Conservation (phyloP, 2,797 vertebrate species). For the Otolemur crassicaudatus region DNA sequence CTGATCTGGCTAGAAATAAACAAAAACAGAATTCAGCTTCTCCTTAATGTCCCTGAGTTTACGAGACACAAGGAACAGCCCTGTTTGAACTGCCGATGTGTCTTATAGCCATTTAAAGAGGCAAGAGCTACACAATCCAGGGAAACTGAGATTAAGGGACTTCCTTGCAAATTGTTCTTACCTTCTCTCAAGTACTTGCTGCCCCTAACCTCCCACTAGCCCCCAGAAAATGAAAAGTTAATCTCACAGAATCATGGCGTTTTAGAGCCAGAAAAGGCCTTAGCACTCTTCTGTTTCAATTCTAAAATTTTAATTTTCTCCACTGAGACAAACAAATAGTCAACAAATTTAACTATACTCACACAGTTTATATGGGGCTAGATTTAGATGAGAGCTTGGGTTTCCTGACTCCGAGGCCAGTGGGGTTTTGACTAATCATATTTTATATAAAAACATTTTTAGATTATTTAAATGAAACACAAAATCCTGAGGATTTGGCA, state of each 20-base stretch:
- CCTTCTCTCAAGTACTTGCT: neutral
- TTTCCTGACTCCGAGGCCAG: neutral
- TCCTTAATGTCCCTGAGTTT: conserved; percentile 55
- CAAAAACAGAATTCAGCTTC: conserved; percentile 51
- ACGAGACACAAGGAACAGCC: neutral
- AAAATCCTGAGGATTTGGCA: neutral
- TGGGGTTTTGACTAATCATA: neutral
- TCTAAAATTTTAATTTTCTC: conserved; percentile 49
- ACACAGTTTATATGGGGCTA: neutral
- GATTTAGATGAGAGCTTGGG: neutral
- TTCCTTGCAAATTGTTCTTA: conserved; percentile 19
- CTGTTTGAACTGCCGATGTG: conserved; percentile 69
- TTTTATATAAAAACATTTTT: neutral
- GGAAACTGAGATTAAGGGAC: neutral
- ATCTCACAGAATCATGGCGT: neutral
- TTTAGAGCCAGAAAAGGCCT: conserved; percentile 19
- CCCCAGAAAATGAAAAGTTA: neutral
- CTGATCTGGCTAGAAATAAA: conserved; percentile 6
- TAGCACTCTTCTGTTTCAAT: neutral
- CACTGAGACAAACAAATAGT: neutral
- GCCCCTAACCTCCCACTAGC: neutral
- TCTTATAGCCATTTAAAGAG: neutral
- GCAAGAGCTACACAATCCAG: neutral
- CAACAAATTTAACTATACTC: neutral
- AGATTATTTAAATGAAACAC: conserved; percentile 18